A percentile compares a stretch with the other conserved stretches of the same genome.
Evolutionary conservation across 2,797 vertebrate genomes (phyloP).

Genomic region (Epinephelus awoara): DNA sequence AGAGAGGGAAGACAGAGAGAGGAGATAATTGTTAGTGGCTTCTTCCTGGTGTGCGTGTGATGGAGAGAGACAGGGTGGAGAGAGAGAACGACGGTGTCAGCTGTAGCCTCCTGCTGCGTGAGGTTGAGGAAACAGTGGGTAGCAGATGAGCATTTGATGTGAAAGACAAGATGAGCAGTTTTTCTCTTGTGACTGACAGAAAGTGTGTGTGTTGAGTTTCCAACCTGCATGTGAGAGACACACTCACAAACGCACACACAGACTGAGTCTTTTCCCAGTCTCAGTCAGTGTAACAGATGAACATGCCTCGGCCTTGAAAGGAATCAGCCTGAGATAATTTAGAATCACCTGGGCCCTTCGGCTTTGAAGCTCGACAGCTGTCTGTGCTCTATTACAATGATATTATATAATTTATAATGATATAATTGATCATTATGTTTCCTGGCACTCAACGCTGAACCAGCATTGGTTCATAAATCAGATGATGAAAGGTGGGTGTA

Average conservation of each 20-base stretch:
- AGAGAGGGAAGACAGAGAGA: conserved; percentile 46
- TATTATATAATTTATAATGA: conserved; percentile 77
- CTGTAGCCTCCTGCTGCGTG: conserved; percentile 64
- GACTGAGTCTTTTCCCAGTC: conserved; percentile 10
- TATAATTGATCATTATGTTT: conserved; percentile 83
- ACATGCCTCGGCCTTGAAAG: conserved; percentile 64
- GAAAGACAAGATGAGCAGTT: conserved; percentile 55
- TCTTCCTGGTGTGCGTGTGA: conserved; percentile 57
- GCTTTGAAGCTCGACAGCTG: conserved; percentile 80
- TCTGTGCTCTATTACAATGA: conserved; percentile 74
- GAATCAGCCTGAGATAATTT: conserved; percentile 73
- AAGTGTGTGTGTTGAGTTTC: conserved; percentile 21
- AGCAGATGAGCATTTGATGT: conserved; percentile 60
- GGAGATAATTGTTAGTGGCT: conserved; percentile 58
- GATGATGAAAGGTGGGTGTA: conserved; percentile 70
- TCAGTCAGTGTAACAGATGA: conserved; percentile 69
- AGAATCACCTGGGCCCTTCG: conserved; percentile 65
- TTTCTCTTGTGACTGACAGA: conserved; percentile 57
- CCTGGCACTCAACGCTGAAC: conserved; percentile 75
- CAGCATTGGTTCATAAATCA: conserved; percentile 74
- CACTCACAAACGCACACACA: conserved; percentile 22
- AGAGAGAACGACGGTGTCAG: conserved; percentile 50
- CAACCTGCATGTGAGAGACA: conserved; percentile 3
- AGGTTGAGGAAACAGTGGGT: conserved; percentile 64
- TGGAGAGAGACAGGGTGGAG: conserved; percentile 47